Percentiles rank a stretch among this genome's conserved stretches.
Evolutionary conservation across 1,140 invertebrate species (phyloP).

Genomic region (Drosophila burlai): DNA sequence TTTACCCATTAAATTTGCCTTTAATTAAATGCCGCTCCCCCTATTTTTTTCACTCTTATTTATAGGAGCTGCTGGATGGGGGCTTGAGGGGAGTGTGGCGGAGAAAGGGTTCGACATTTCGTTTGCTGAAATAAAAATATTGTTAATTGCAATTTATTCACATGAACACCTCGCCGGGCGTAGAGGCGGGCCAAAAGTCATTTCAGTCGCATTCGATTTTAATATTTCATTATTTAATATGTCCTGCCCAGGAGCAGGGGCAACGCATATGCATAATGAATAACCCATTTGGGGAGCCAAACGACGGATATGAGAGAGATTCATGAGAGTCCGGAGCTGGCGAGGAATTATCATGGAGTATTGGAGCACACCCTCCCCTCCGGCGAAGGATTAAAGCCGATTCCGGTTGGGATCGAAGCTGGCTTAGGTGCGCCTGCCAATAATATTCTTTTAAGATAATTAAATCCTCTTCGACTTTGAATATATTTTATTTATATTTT

Average conservation of each 20-base stretch:
- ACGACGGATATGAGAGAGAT: conserved; percentile 11
- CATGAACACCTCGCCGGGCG: conserved; percentile 72
- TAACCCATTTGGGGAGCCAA: conserved; percentile 54
- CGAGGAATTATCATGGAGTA: conserved; percentile 16
- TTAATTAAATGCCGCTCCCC: conserved; percentile 74
- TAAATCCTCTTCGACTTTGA: conserved; percentile 6
- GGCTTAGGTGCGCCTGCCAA: not conserved
- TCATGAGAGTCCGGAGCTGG: conserved; percentile 24
- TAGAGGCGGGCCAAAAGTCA: conserved; percentile 12
- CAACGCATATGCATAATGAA: conserved; percentile 71
- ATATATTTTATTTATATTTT: not conserved
- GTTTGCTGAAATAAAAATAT: conserved; percentile 84
- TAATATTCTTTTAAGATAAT: conserved; percentile 19
- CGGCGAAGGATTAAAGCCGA: conserved; percentile 21
- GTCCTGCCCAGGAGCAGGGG: conserved; percentile 1
- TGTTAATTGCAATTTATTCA: conserved; percentile 85
- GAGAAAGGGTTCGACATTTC: conserved; percentile 47
- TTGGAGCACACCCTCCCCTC: not conserved
- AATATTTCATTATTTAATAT: conserved; percentile 82
- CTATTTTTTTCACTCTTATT: conserved; percentile 25
- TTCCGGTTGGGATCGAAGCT: not conserved
- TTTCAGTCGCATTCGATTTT: conserved; percentile 72
- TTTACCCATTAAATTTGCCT: conserved; percentile 83
- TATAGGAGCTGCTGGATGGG: not conserved
- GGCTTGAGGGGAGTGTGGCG: not conserved